Evolutionary conservation across 2,888 invertebrate species (phyloP), one percentile per base, ranked within the genome.

Genomic region (Nephrotoma flavescens): DNA sequence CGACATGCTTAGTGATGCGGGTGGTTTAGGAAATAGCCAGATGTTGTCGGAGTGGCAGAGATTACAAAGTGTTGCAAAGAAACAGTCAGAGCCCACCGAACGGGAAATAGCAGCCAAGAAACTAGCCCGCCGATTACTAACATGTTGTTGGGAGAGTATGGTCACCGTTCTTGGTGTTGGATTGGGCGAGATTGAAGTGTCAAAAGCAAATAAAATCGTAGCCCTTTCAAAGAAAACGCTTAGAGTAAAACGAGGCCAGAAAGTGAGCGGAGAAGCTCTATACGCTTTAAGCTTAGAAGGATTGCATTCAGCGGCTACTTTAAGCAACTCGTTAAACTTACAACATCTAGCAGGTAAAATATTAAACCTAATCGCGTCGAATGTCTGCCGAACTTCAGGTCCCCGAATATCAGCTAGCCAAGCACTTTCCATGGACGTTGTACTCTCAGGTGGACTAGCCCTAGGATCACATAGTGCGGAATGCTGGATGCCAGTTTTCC

Each of bases 401-500:
- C 94, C 95, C 0, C 95, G 96, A 89, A 94, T 97, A 88, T 94
- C 97, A 84, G 96, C 97, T 44, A 96, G 97, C 0, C 98, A 98
- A 90, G 97, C 97, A 0, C 92, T 98, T 88, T 98, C 97, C 71
- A 94, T 99, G 92, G 98, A 99, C 90, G 96, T 98, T 19, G 93
- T 99, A 41, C 93, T 99, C 87, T 95, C 95, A 86, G 94, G 96
- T 87, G 98, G 98, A 1, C 92, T 99, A 86, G 98, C 98, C 90
- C 93, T 98, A 6, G 98, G 97, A 4, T 97, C 97, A 57, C 97
- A 98, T 90, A 97, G 98, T 42, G 94, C 97, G 19, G 97, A 97
- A 88, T 98, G 98, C 89, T 99, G 99, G 99, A 96, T 96, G 88
- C 98, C 99, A 90, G 97, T 99, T 87, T 97, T 99, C 90, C 95